Evolutionary conservation across 1,140 invertebrate species (phyloP).

Genomic region (Sarcophaga bullata): DNA sequence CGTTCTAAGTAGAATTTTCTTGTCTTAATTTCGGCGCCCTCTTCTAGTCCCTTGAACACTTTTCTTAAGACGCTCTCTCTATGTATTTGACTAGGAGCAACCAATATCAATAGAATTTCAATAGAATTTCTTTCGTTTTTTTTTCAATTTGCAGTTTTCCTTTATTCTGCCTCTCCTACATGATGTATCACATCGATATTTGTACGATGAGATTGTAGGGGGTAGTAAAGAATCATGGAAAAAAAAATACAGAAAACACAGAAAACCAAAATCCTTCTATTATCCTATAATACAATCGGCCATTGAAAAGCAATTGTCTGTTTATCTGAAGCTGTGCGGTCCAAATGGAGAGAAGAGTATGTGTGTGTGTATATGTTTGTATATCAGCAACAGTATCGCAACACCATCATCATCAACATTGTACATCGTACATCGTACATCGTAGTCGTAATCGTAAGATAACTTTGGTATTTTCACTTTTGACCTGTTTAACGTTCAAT

Average conservation of each 20-base stretch:
- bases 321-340: not conserved
- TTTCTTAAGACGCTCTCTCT: too few species aligned
- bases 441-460: conserved; percentile 3
- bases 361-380: conserved; percentile 16
- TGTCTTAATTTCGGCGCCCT: too few species aligned
- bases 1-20: too few species aligned
- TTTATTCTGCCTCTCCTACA: not conserved
- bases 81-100: not conserved
- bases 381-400: not conserved
- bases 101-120: not conserved
- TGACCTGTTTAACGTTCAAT: conserved; percentile 39
- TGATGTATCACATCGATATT: conserved; percentile 35
- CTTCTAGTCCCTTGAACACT: too few species aligned
- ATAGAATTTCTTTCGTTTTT: not conserved
- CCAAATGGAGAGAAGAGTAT: not conserved
- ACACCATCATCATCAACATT: too few species aligned
- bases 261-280: conserved; percentile 30
- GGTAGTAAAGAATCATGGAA: not conserved
- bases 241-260: not conserved
- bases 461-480: conserved; percentile 34
- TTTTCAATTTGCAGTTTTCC: not conserved
- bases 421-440: not conserved
- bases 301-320: conserved; percentile 30
- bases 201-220: conserved; percentile 4
- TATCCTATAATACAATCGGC: conserved; percentile 30